A percentile compares a stretch with the other conserved stretches of the same genome.
These are phyloP conservation scores for Gallinago stenura DNA, from an alignment of 2,797 vertebrate genomes.

Conservation along the genomic window DNA sequence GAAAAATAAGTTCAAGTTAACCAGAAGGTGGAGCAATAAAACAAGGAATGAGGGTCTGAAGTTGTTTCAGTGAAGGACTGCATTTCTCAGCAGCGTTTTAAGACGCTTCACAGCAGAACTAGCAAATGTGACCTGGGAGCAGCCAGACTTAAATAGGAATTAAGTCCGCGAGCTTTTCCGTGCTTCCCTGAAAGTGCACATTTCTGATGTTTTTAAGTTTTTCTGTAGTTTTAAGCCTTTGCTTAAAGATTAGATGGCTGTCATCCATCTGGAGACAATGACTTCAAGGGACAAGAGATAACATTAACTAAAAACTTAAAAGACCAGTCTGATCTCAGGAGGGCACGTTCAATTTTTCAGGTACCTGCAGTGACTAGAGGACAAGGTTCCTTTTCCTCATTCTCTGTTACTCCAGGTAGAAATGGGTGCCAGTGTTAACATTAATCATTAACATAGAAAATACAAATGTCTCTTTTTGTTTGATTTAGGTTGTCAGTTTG, in stretches of 20 bases:
- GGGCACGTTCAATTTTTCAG: not conserved
- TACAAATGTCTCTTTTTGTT: not conserved
- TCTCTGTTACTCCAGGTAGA: not conserved
- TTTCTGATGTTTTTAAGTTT: not conserved
- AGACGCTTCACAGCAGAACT: not conserved
- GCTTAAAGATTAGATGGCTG: not conserved
- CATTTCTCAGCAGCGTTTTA: fast-evolving
- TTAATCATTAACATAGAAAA: not conserved
- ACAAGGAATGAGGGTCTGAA: not conserved
- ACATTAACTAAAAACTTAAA: not conserved
- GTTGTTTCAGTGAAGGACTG: fast-evolving
- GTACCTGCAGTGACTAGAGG: not conserved
- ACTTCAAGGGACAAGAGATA: not conserved
- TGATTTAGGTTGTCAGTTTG: not conserved
- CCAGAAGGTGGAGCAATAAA: constrained; percentile 70
- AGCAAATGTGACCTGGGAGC: fast-evolving
- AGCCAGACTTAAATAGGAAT: fast-evolving
- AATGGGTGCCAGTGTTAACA: not conserved
- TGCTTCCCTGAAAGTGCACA: fast-evolving
- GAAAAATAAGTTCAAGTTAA: fast-evolving
- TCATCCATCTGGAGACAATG: not conserved
- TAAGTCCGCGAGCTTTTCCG: not conserved
- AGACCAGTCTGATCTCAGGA: not conserved
- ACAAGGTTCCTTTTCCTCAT: not conserved
- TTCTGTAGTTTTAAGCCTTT: not conserved